Evolutionary conservation across 2,888 invertebrate genomes (phyloP).

Genomic region (Xylota segnis): DNA sequence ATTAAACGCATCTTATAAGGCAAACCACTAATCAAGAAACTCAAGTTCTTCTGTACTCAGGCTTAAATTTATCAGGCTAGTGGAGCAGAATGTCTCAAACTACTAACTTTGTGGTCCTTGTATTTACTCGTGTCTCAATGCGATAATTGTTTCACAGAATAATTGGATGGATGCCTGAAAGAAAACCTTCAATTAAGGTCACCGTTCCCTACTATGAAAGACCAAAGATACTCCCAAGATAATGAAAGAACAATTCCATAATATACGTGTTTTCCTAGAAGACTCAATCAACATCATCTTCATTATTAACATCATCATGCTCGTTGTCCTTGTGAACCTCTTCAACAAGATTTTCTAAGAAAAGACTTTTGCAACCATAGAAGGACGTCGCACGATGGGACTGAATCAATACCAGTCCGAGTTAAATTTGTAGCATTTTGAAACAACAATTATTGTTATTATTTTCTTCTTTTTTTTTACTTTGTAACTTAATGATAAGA

Average conservation of each 20-base stretch:
- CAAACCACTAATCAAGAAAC: background rate
- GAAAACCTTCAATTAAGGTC: constrained; percentile 53
- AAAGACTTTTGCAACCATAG: constrained; percentile 30
- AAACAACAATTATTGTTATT: constrained; percentile 40
- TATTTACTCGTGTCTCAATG: constrained; percentile 1
- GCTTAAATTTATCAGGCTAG: background rate
- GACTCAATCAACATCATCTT: constrained; percentile 16
- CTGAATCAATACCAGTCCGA: constrained; percentile 29
- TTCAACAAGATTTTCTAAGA: constrained; percentile 14
- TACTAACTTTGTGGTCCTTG: background rate
- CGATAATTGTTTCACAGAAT: constrained; percentile 38
- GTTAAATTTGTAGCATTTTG: constrained; percentile 37
- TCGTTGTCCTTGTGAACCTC: background rate
- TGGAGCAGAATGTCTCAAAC: background rate
- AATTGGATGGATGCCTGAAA: constrained; percentile 49
- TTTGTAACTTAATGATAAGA: background rate
- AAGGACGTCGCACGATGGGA: background rate
- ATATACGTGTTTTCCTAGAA: background rate
- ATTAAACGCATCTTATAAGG: background rate
- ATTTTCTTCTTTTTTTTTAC: background rate
- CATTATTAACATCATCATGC: background rate
- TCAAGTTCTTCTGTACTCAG: background rate
- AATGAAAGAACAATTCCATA: constrained; percentile 31
- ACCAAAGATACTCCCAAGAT: background rate
- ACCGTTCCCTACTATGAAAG: constrained; percentile 18